Conservation (phyloP, 2,113 vertebrate genomes). For the Conger conger region DNA sequence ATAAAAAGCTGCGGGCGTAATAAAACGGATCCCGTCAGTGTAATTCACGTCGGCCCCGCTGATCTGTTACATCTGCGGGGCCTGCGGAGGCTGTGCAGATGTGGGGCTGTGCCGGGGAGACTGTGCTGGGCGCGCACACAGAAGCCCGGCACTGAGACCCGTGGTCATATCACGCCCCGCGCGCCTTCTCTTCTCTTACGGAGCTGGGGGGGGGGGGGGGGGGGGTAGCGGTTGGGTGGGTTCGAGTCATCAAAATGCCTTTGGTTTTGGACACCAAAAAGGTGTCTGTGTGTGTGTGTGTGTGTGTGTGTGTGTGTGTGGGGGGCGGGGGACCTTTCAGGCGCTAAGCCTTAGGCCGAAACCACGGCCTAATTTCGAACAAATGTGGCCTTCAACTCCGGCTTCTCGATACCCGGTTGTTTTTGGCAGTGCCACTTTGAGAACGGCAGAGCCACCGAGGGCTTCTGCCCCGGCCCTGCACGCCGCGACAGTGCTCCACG, state of each 20-base stretch:
- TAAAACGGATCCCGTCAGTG: conserved; percentile 33
- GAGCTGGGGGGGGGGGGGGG: conserved; percentile 25
- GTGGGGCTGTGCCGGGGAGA: conserved; percentile 29
- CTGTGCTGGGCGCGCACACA: conserved; percentile 15
- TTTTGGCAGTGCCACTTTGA: conserved; percentile 39
- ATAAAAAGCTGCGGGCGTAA: conserved; percentile 36
- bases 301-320: conserved; percentile 56
- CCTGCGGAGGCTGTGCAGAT: conserved; percentile 30
- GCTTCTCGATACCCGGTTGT: conserved; percentile 39
- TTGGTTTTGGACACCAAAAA: conserved; percentile 39
- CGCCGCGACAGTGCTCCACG: conserved; percentile 41
- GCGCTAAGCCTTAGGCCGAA: conserved; percentile 41
- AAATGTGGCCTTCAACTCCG: conserved; percentile 57
- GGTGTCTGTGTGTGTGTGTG: conserved; percentile 33
- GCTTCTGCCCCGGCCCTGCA: conserved; percentile 12
- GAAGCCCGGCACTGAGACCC: conserved; percentile 23
- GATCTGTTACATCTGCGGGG: conserved; percentile 36
- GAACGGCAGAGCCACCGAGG: conserved; percentile 39
- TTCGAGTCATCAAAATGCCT: conserved; percentile 30
- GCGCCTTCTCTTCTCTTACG: background rate
- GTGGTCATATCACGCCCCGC: background rate
- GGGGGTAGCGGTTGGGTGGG: conserved; percentile 4
- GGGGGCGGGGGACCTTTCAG: conserved; percentile 48
- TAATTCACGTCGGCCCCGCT: conserved; percentile 26
- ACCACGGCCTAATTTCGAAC: conserved; percentile 53